These are phyloP conservation scores for Probosciger aterrimus DNA, from an alignment of 2,113 vertebrate genomes.

Conservation along the genomic window DNA sequence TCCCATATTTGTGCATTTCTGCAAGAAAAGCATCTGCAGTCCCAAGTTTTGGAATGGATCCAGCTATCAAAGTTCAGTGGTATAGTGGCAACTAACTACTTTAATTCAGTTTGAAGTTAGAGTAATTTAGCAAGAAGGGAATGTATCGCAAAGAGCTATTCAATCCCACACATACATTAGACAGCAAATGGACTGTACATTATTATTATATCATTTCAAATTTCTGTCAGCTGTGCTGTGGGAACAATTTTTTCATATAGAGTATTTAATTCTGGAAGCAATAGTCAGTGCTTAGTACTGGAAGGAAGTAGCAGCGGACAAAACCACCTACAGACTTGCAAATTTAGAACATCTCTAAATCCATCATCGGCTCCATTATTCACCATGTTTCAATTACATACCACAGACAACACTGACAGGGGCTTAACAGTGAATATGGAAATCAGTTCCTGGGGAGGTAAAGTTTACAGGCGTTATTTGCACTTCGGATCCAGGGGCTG, in stretches of 20 bases:
- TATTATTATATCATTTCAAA: conserved; percentile 57
- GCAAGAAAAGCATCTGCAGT: neutral
- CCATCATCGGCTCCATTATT: neutral
- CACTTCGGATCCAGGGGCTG: rapidly evolving
- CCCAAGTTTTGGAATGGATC: neutral
- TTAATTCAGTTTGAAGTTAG: conserved; percentile 49
- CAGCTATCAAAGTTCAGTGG: conserved; percentile 15
- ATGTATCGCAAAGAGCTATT: conserved; percentile 36
- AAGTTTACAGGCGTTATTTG: neutral
- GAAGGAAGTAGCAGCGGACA: conserved; percentile 32
- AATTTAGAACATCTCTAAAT: conserved; percentile 35
- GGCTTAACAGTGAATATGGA: neutral
- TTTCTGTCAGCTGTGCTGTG: conserved; percentile 35
- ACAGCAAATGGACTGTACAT: conserved; percentile 51
- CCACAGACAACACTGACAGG: neutral
- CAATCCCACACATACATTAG: conserved; percentile 57
- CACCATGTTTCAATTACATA: neutral
- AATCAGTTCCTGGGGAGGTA: neutral
- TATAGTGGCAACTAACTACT: conserved; percentile 11
- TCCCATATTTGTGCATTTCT: neutral
- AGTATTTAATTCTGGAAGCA: conserved; percentile 45
- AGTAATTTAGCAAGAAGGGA: conserved; percentile 50
- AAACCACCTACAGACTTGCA: neutral
- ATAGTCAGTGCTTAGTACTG: neutral
- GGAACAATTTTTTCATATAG: conserved; percentile 13